Evolutionary conservation across 2,113 vertebrate species (phyloP).

Genomic region (Budorcas taxicolor): DNA sequence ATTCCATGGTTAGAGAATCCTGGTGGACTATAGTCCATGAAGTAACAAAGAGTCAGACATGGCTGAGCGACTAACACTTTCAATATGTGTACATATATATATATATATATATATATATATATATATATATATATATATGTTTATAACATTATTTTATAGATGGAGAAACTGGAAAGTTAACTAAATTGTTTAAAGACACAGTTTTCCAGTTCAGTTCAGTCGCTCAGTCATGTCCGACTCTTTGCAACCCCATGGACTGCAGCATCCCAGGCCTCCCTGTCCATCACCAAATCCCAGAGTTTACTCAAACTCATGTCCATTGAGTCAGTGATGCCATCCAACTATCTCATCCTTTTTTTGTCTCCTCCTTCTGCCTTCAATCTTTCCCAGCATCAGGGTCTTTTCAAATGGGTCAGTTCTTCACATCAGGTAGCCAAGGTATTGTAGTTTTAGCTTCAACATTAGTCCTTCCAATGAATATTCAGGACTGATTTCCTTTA

Average conservation of each 20-base stretch:
- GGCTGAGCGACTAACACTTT: background rate
- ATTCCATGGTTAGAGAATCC: background rate
- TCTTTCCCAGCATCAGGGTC: background rate
- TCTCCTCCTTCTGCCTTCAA: background rate
- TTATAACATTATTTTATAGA: background rate
- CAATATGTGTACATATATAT: background rate
- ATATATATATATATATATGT: background rate
- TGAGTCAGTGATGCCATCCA: background rate
- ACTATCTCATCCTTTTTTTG: background rate
- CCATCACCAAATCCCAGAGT: background rate
- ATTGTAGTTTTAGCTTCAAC: background rate
- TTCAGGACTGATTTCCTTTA: background rate
- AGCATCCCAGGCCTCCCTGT: background rate
- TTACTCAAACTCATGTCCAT: background rate
- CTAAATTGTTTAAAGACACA: background rate
- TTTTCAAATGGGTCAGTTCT: background rate
- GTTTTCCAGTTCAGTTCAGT: background rate
- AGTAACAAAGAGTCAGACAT: background rate
- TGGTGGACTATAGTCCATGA: background rate
- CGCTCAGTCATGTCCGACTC: rapidly evolving
- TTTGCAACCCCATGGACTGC: background rate
- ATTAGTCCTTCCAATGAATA: background rate
- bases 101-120: background rate
- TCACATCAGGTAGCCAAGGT: background rate
- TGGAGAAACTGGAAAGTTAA: background rate